Conservation (phyloP, 1,140 invertebrate genomes). For the Drosophila lacteicornis region DNA sequence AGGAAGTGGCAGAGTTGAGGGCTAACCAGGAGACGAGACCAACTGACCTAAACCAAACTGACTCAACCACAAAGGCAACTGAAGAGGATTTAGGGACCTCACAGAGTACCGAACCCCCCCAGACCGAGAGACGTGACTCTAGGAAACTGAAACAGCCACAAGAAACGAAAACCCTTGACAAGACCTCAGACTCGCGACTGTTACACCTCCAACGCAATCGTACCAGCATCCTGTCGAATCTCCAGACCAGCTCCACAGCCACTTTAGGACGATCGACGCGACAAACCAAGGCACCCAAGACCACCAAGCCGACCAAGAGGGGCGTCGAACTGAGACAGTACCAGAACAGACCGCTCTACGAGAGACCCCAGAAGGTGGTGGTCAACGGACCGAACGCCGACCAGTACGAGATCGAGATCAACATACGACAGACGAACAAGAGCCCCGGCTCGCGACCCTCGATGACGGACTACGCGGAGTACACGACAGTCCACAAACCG, state of each 20-base stretch:
- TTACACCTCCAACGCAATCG: constrained; percentile 37
- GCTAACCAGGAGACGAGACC: neutral
- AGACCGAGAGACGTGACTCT: constrained; percentile 11
- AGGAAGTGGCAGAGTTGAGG: constrained; percentile 19
- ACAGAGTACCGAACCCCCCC: neutral
- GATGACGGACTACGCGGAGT: constrained; percentile 51
- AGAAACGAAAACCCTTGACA: constrained; percentile 2
- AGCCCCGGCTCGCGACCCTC: constrained; percentile 45
- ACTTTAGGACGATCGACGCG: constrained; percentile 18
- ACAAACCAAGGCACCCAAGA: constrained; percentile 57
- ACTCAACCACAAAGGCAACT: neutral
- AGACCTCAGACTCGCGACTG: constrained; percentile 5
- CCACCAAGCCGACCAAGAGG: constrained; percentile 53
- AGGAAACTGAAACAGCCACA: neutral
- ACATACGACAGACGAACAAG: constrained; percentile 83
- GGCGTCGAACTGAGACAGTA: constrained; percentile 68
- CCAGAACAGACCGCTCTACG: constrained; percentile 58
- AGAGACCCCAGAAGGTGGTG: constrained; percentile 71
- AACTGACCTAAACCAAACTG: constrained; percentile 1
- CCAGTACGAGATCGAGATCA: constrained; percentile 84
- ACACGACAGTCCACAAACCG: constrained; percentile 67
- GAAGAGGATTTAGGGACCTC: neutral
- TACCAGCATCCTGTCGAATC: neutral
- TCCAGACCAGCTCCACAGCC: constrained; percentile 6
- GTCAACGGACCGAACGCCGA: constrained; percentile 71